These are phyloP conservation scores for Cinclus mexicanus DNA, from an alignment of 2,113 vertebrate species.

Conservation along the genomic window DNA sequence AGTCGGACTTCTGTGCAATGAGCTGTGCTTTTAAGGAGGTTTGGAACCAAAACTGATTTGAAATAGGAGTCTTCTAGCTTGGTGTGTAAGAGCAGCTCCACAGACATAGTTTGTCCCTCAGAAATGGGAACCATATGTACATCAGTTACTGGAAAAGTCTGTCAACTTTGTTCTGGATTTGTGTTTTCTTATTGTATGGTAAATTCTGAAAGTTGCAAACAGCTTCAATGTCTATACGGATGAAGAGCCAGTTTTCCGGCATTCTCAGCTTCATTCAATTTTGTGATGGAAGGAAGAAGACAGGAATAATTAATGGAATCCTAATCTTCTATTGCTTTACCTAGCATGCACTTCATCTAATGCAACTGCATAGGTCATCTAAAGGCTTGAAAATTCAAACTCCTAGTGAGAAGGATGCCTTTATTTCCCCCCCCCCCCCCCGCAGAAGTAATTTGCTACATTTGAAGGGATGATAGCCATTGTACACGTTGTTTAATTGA, in stretches of 20 bases:
- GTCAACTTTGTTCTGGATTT: not conserved
- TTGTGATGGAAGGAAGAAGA: not conserved
- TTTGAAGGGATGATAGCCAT: not conserved
- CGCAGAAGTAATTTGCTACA: rapidly evolving
- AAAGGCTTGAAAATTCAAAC: not conserved
- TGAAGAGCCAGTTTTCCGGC: not conserved
- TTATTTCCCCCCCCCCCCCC: not conserved
- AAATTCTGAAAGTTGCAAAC: not conserved
- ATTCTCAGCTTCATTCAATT: not conserved
- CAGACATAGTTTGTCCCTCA: not conserved
- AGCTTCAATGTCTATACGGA: not conserved
- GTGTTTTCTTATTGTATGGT: not conserved
- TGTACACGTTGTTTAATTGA: not conserved
- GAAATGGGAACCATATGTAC: rapidly evolving
- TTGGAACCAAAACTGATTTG: not conserved
- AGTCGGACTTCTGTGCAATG: not conserved
- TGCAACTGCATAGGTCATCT: not conserved
- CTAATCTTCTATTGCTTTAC: not conserved
- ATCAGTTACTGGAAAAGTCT: not conserved
- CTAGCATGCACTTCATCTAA: not conserved
- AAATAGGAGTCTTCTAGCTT: not conserved
- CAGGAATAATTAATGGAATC: not conserved
- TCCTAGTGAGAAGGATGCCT: not conserved
- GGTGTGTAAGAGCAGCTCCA: not conserved
- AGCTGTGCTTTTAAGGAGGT: not conserved